Evolutionary conservation across 2,113 vertebrate species (phyloP), one percentile per base, ranked within the genome.

Genomic region (Zapornia atra): DNA sequence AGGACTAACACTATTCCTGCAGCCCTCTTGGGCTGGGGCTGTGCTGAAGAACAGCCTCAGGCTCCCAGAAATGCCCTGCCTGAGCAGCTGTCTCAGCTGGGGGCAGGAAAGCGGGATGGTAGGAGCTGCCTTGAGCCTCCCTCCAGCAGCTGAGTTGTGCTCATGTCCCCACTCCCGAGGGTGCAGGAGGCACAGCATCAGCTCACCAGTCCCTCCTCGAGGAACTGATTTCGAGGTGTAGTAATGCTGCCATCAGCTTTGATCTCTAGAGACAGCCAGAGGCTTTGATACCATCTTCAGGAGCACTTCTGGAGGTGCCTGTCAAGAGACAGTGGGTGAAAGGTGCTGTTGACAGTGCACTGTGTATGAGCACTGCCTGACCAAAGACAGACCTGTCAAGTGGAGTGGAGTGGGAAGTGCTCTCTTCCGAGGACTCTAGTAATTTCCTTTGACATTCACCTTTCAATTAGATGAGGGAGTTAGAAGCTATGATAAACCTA

Each of bases 401-500:
- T 0, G 1, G 11, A 63, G 16, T 0, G 0, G 29, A 72, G 14
- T 40, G 34, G 5, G 46, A 86, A 81, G 14, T 0, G 0, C 22
- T 78, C 31, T 59, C 42, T 25, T 88, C 33, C 33, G 64, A 59
- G 31, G n/a, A 69, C n/a, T n/a, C 31, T 73, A 93, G 56, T 3
- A 28, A 66, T 75, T 95, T 78, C 76, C 76, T 86, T 59, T 81
- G 46, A 54, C 36, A 64, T 51, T 66, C 60, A n/a, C 60, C 56
- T 92, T 83, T 83, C 83, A 48, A 18, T 84, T 9, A 6, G 60
- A 53, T 8, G 64, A 61, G 31, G n/a, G 68, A 88, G 68, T 26
- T 51, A 50, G 34, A 93, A 81, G 83, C 48, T 80, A 46, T 80
- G 80, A 93, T 88, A 70, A 65, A 5, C 59, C 18, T 61, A 57